Conservation (phyloP, 2,113 vertebrate genomes). For the Hippolais icterina region DNA sequence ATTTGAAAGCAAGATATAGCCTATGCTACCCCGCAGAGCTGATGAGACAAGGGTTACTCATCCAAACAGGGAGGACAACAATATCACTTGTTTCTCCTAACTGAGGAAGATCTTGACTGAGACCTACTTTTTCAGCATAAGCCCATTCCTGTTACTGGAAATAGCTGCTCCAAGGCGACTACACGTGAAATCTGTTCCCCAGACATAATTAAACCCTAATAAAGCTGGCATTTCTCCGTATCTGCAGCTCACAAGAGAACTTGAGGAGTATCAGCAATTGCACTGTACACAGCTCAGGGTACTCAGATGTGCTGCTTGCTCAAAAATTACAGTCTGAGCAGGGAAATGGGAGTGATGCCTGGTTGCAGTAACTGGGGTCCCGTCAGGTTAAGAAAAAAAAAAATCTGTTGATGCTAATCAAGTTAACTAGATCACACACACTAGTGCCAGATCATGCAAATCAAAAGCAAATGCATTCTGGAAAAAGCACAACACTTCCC, state of each 20-base stretch:
- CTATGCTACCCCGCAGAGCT: neutral
- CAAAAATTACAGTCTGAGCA: neutral
- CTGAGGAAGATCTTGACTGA: neutral
- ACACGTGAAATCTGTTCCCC: neutral
- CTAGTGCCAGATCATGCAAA: neutral
- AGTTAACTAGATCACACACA: neutral
- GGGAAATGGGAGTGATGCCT: neutral
- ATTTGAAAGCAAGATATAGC: neutral
- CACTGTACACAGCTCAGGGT: neutral
- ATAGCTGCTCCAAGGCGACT: neutral
- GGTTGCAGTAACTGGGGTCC: neutral
- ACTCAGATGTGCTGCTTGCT: neutral
- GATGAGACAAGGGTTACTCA: neutral
- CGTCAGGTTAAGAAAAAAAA: neutral
- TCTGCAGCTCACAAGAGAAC: neutral
- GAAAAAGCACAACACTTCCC: neutral
- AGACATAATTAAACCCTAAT: slow-evolving; percentile 22
- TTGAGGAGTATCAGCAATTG: neutral
- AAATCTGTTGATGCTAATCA: neutral
- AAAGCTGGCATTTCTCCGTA: slow-evolving; percentile 3
- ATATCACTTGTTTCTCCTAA: neutral
- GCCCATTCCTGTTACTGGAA: neutral
- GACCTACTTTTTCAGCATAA: neutral
- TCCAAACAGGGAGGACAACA: neutral
- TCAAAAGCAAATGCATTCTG: neutral